phyloP scores from a whole-genome alignment of 2,888 invertebrate genomes.

The Poecilus cupreus region DNA sequence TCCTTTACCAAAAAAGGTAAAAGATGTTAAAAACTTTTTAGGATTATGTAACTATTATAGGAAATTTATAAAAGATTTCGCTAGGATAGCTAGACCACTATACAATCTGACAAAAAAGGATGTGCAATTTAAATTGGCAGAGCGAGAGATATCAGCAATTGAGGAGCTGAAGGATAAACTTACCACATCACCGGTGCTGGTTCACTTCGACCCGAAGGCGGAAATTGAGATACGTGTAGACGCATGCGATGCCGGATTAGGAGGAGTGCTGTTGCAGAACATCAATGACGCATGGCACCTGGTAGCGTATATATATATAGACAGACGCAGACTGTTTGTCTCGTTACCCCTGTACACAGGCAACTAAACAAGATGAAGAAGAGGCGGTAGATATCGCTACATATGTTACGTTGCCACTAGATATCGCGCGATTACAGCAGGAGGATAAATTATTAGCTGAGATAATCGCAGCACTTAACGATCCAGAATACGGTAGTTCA shows the following conservation, averaged over 20 bases:
- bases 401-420: no score
- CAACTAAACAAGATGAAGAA: background rate
- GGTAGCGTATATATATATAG: conserved; percentile 18
- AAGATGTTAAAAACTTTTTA: background rate
- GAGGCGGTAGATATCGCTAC: no score
- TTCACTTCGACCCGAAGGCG: conserved; percentile 63
- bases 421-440: no score
- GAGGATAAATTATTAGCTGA: background rate
- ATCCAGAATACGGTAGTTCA: no score
- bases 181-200: conserved; percentile 62
- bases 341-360: background rate
- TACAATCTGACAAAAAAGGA: background rate
- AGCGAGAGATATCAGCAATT: conserved; percentile 59
- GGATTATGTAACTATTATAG: background rate
- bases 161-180: conserved; percentile 46
- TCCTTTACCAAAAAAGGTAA: background rate
- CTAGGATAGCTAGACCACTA: background rate
- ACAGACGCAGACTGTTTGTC: conserved; percentile 46
- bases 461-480: background rate
- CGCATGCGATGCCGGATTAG: conserved; percentile 66
- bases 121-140: conserved; percentile 60
- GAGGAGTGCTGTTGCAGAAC: conserved; percentile 66
- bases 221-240: conserved; percentile 66
- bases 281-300: conserved; percentile 66
- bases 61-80: background rate